Evolutionary conservation across 2,888 invertebrate species (phyloP), one percentile per base, ranked within the genome.

Genomic region (Synanthedon tipuliformis): DNA sequence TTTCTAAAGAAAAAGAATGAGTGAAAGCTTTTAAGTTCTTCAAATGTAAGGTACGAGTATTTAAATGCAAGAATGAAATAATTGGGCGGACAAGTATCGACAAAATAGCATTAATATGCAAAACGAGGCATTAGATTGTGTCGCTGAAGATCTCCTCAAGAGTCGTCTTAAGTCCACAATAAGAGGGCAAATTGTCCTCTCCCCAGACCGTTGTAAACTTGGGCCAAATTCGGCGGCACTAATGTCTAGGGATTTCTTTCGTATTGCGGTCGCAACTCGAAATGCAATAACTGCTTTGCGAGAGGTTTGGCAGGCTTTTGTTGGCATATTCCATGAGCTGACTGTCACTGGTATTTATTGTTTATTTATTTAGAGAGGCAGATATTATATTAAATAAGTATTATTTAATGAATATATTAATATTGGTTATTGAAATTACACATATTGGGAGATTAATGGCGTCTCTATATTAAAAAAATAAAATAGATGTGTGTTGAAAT

Each of bases 131-230:
- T 53, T 50, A 50, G 41, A 50, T 27, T 41, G 41, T 50, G 41
- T 50, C 41, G 50, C 41, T 40, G 50, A n/a, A 50, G 27, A 23
- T n/a, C 23, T 27, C 23, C 27, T 50, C 34, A 13, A 51, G 51
- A 48, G 50, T 34, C 45, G 51, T 53, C 51, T 51, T 53, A 45
- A 50, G 53, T 16, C 40, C 41, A 56, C 55, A 54, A 51, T 52
- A 51, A 52, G 54, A 49, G 52, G 27, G 48, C 54, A 40, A 51
- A 52, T 54, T 49, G 18, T 23, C 45, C 45, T 13, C 15, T 12
- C 49, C 49, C 16, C 23, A 16, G 34, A 34, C 34, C 12, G 49
- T 49, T 50, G 51, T 49, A 48, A 41, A 54, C 40, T n/a, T 51
- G 41, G 50, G 4, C 16, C 16, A 49, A 45, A 45, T 45, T 45